These are phyloP conservation scores for Zaprionus davidi DNA, from an alignment of 1,140 invertebrate genomes.

Conservation along the genomic window DNA sequence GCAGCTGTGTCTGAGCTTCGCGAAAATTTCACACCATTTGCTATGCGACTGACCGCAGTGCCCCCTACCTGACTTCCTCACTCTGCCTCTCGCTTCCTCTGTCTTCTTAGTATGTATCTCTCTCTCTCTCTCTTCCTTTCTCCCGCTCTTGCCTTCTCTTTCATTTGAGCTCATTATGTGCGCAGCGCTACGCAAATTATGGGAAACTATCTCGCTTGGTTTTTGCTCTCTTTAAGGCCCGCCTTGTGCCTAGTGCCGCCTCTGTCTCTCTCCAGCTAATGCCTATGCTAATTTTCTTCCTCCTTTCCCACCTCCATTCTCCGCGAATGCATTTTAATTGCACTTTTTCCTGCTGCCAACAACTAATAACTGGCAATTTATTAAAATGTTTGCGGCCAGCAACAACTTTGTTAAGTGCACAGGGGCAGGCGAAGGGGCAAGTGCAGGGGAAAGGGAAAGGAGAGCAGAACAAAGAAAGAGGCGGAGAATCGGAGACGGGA, in stretches of 20 bases:
- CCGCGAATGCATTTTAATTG: constrained; percentile 76
- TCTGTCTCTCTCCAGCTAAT: constrained; percentile 49
- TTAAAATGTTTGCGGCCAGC: constrained; percentile 76
- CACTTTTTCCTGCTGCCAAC: constrained; percentile 73
- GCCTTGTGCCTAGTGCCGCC: constrained; percentile 10
- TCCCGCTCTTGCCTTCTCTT: constrained; percentile 9
- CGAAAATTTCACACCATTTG: constrained; percentile 78
- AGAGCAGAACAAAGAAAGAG: background rate
- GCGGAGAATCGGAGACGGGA: background rate
- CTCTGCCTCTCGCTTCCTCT: background rate
- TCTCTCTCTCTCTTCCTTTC: background rate
- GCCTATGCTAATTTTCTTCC: constrained; percentile 75
- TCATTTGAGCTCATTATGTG: constrained; percentile 65
- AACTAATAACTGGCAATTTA: constrained; percentile 80
- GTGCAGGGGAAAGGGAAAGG: background rate
- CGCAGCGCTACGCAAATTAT: constrained; percentile 67
- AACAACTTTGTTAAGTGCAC: constrained; percentile 9
- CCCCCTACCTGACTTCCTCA: constrained; percentile 18
- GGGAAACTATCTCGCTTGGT: constrained; percentile 69
- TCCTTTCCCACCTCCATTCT: background rate
- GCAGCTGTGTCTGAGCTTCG: background rate
- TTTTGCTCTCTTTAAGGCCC: constrained; percentile 38
- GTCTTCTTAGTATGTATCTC: background rate
- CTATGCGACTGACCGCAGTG: constrained; percentile 70
- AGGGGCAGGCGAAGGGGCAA: background rate